Percentiles rank a stretch among this genome's conserved stretches.
Evolutionary conservation across 2,888 invertebrate genomes (phyloP).

Genomic region (Teinopalpus imperialis): DNA sequence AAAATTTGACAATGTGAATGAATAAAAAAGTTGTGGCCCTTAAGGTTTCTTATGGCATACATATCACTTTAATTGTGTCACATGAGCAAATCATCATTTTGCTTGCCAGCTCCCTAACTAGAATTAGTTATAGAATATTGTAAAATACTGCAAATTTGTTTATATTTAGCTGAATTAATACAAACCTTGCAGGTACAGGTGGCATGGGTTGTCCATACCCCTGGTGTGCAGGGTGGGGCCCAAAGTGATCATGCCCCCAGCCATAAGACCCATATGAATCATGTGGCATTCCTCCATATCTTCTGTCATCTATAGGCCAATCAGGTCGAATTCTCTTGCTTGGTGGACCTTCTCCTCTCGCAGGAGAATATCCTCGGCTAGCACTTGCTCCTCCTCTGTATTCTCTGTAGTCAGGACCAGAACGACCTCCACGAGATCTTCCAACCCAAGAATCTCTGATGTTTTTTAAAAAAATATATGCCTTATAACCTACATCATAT

Average conservation of each 20-base stretch:
- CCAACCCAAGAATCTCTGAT: conserved; percentile 31
- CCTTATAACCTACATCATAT: conserved; percentile 10
- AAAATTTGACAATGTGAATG: no score
- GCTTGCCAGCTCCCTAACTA: no score
- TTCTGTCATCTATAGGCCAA: conserved; percentile 83
- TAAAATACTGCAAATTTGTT: no score
- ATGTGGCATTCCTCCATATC: conserved; percentile 78
- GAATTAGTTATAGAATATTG: no score
- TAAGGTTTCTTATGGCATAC: no score
- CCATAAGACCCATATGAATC: conserved; percentile 80
- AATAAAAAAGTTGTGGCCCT: no score
- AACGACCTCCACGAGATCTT: conserved; percentile 84
- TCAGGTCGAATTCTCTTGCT: conserved; percentile 89
- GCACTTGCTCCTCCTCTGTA: conserved; percentile 87
- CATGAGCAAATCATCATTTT: no score
- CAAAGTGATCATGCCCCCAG: conserved; percentile 77
- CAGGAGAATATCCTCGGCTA: conserved; percentile 88
- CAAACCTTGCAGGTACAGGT: conserved; percentile 72
- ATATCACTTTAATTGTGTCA: no score
- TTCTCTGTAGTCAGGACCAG: conserved; percentile 89
- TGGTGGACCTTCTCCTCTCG: conserved; percentile 88
- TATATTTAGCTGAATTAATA: no score
- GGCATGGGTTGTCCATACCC: conserved; percentile 83
- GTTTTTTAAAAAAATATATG: conserved; percentile 5
- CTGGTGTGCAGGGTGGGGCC: conserved; percentile 83